Evolutionary conservation across 2,888 invertebrate genomes (phyloP).

Genomic region (Acanthosepion pharaonis): DNA sequence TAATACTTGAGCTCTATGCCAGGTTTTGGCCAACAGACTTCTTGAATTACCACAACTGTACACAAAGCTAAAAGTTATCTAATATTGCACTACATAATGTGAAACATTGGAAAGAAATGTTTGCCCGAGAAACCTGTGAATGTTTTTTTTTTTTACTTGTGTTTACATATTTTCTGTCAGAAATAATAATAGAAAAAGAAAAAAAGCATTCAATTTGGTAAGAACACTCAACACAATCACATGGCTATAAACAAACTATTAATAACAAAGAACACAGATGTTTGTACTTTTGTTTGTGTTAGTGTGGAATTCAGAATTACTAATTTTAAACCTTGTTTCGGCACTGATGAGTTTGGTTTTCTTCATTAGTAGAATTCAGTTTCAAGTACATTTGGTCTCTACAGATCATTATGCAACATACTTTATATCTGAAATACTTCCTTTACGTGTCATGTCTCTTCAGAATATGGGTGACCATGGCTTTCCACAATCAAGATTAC

Average conservation of each 20-base stretch:
- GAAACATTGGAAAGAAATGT: not conserved
- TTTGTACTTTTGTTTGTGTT: not conserved
- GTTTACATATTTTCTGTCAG: constrained; percentile 6
- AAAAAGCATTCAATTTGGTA: not conserved
- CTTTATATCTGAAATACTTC: too few species aligned
- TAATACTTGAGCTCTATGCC: not conserved
- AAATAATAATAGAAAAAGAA: not conserved
- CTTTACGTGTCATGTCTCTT: too few species aligned
- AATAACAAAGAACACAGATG: not conserved
- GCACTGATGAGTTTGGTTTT: not conserved
- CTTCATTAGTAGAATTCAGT: not conserved
- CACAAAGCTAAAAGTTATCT: not conserved
- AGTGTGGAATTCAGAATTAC: not conserved
- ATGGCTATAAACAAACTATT: not conserved
- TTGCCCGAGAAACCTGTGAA: not conserved
- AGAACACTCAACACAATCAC: not conserved
- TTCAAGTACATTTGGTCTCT: not conserved
- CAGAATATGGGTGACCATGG: too few species aligned
- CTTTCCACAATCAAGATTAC: too few species aligned
- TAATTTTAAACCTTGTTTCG: not conserved
- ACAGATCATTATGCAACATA: too few species aligned
- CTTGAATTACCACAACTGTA: not conserved
- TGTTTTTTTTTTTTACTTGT: not conserved
- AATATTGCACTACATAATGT: not conserved
- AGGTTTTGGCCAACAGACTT: not conserved